Conservation (phyloP, 2,113 vertebrate species). For the Cnemophilus loriae region DNA sequence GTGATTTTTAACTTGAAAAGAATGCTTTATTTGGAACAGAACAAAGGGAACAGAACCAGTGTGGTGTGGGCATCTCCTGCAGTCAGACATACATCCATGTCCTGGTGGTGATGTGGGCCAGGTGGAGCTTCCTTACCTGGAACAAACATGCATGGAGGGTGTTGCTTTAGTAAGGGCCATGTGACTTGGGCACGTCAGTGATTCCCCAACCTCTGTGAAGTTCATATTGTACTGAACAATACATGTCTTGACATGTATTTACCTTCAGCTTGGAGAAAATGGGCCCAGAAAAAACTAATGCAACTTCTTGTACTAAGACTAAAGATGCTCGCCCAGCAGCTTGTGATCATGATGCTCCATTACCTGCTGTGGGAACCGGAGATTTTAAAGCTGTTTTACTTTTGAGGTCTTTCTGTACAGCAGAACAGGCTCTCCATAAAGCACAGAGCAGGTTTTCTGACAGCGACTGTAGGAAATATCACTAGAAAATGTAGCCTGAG, state of each 20-base stretch:
- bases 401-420: not conserved
- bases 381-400: not conserved
- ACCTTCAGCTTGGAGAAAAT: not conserved
- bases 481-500: not conserved
- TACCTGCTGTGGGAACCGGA: not conserved
- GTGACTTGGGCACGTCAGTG: not conserved
- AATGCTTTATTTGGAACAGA: not conserved
- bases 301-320: not conserved
- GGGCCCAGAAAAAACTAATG: not conserved
- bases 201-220: not conserved
- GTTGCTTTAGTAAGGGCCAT: not conserved
- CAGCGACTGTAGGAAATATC: not conserved
- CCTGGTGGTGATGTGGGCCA: not conserved
- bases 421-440: not conserved
- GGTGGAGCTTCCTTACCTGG: not conserved
- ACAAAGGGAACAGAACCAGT: not conserved
- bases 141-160: accelerated
- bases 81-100: not conserved
- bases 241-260: not conserved
- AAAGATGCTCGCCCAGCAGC: not conserved
- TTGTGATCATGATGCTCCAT: not conserved
- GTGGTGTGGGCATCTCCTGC: not conserved
- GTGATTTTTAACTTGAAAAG: not conserved
- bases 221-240: too few relatives aligned
- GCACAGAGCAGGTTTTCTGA: not conserved